These are phyloP conservation scores for Nasua narica DNA, from an alignment of 2,797 vertebrate genomes.

Conservation along the genomic window DNA sequence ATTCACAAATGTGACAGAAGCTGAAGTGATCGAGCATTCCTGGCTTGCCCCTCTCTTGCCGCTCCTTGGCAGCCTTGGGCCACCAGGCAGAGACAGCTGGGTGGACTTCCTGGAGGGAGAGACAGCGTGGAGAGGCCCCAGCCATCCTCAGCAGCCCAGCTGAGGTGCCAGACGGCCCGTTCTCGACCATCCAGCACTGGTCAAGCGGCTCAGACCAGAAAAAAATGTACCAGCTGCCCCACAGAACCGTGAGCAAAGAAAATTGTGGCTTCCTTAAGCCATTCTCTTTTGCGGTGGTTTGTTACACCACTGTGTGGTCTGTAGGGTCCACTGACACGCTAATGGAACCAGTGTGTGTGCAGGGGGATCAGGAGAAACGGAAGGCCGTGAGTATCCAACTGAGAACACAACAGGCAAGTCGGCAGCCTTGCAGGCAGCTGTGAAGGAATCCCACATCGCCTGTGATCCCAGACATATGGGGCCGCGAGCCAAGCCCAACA, in stretches of 20 bases:
- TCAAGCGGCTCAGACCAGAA: neutral
- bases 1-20: neutral
- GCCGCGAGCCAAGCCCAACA: neutral
- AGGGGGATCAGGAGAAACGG: neutral
- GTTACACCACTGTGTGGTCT: too few relatives aligned
- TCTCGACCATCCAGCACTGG: neutral
- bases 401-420: neutral
- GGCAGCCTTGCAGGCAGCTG: neutral
- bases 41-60: neutral
- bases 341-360: neutral
- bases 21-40: accelerated
- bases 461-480: neutral
- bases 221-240: neutral
- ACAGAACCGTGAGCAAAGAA: neutral
- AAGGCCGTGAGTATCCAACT: neutral
- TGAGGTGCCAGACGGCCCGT: neutral
- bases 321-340: neutral
- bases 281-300: neutral
- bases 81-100: neutral
- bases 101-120: neutral
- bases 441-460: neutral
- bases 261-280: neutral
- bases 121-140: neutral
- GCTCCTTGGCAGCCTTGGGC: too few relatives aligned
- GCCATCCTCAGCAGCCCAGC: neutral